phyloP scores from a whole-genome alignment of 2,888 invertebrate species.

The Macaria liturata region DNA sequence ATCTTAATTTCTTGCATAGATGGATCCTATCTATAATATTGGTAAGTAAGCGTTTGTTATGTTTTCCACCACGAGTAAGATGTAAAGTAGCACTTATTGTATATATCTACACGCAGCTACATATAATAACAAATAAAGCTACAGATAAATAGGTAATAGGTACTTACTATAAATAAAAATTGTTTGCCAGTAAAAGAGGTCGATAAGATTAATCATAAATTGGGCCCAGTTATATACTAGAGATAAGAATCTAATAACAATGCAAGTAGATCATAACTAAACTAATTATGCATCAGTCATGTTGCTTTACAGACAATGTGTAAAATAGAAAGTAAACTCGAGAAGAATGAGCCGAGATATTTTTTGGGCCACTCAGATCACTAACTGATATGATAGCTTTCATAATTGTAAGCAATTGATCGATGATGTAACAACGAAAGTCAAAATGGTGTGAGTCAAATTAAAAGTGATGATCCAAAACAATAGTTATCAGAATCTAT shows the following conservation, averaged over 20 bases:
- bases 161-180: no score
- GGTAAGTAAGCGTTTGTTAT: no score
- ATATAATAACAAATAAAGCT: no score
- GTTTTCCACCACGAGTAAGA: no score
- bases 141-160: no score
- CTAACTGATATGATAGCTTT: neutral
- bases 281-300: neutral
- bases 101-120: no score
- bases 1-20: no score
- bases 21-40: no score
- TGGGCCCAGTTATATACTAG: neutral
- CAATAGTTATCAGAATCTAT: no score
- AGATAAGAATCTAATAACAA: neutral
- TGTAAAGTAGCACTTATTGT: no score
- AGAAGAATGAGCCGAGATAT: conserved; percentile 2
- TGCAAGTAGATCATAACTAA: no score
- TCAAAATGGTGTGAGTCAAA: conserved; percentile 1
- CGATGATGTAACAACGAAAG: conserved; percentile 14
- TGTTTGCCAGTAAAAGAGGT: no score
- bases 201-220: neutral
- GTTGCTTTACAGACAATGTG: conserved; percentile 7
- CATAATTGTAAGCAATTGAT: conserved; percentile 7
- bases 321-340: conserved; percentile 16
- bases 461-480: neutral
- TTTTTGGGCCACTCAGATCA: conserved; percentile 5